Conservation (phyloP, 2,888 invertebrate species). For the Stenchaetothrips biformis region DNA sequence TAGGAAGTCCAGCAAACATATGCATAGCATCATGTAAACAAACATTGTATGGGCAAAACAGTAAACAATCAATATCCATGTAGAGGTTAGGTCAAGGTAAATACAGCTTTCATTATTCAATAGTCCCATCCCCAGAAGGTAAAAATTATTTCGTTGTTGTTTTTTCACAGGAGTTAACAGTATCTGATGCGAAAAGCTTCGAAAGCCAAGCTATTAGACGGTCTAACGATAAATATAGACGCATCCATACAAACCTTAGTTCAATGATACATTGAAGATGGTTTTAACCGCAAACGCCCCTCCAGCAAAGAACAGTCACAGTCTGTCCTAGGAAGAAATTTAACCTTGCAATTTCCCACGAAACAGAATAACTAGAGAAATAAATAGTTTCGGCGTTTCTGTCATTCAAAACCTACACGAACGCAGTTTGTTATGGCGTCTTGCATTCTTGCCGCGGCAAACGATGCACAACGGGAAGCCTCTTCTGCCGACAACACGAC, state of each 20-base stretch:
- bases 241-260: neutral
- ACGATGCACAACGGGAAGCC: neutral
- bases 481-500: too few relatives aligned
- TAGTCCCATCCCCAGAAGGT: neutral
- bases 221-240: neutral
- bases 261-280: neutral
- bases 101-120: neutral
- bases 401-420: neutral
- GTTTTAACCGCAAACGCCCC: neutral
- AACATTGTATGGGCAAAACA: neutral
- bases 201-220: too few relatives aligned
- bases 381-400: neutral
- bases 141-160: too few relatives aligned
- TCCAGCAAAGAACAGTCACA: too few relatives aligned
- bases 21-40: too few relatives aligned
- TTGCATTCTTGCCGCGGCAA: neutral
- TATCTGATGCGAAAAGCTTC: too few relatives aligned
- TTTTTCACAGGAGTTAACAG: too few relatives aligned
- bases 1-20: neutral
- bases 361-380: too few relatives aligned
- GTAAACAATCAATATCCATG: neutral
- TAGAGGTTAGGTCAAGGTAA: neutral
- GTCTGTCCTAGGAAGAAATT: too few relatives aligned
- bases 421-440: neutral
- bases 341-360: too few relatives aligned